Percentiles rank a stretch among this genome's conserved stretches.
Conservation (phyloP, 2,888 invertebrate genomes). For the Mamestra brassicae region DNA sequence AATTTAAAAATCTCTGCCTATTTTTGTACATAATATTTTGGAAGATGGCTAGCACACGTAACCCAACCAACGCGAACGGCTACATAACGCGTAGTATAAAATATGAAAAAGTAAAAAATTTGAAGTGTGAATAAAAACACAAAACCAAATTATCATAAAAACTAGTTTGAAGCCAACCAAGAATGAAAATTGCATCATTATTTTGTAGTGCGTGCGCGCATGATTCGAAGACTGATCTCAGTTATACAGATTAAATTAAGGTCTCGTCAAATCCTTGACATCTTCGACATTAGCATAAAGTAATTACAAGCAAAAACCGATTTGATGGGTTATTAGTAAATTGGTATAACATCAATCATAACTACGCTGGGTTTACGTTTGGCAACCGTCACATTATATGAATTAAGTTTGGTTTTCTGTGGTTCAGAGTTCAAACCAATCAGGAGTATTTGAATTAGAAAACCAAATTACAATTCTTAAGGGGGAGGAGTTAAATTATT, state of each 20-base stretch:
- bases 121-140: constrained; percentile 6
- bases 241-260: constrained; percentile 62
- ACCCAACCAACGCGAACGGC: neutral
- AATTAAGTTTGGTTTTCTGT: constrained; percentile 36
- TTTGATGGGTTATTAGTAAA: constrained; percentile 61
- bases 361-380: constrained; percentile 18
- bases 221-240: constrained; percentile 35
- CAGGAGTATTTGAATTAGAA: constrained; percentile 23
- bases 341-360: constrained; percentile 63
- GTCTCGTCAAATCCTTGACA: constrained; percentile 72
- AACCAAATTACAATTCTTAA: neutral
- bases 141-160: constrained; percentile 14
- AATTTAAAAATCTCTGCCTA: neutral
- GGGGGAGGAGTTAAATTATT: neutral
- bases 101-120: constrained; percentile 4
- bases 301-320: constrained; percentile 70
- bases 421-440: constrained; percentile 37
- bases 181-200: constrained; percentile 51
- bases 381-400: constrained; percentile 25
- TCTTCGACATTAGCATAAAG: constrained; percentile 60
- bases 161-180: constrained; percentile 30
- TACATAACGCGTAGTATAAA: neutral
- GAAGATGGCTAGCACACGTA: no score
- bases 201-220: constrained; percentile 32
- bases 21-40: neutral